A percentile compares a stretch with the other conserved stretches of the same genome.
These are phyloP conservation scores for Arizona elegans DNA, from an alignment of 2,113 vertebrate species.

Conservation along the genomic window DNA sequence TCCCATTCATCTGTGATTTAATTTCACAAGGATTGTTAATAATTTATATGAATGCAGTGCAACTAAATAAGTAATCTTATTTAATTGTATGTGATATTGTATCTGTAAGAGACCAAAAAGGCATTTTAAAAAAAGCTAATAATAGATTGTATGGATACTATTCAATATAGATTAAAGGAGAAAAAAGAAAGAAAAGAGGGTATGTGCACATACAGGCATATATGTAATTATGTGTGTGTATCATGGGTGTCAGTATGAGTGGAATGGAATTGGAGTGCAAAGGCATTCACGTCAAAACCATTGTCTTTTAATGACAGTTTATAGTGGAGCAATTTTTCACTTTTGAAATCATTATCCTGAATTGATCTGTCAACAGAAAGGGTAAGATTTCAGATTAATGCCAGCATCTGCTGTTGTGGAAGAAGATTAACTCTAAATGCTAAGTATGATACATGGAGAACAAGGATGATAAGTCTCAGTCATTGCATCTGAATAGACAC, in stretches of 20 bases:
- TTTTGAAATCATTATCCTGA: not conserved
- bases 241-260: not conserved
- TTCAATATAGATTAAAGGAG: not conserved
- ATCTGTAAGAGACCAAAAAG: not conserved
- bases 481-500: not conserved
- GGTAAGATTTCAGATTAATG: not conserved
- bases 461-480: not conserved
- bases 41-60: not conserved
- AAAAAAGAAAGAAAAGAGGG: not conserved
- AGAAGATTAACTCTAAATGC: not conserved
- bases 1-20: not conserved
- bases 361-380: not conserved
- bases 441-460: not conserved
- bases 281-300: not conserved
- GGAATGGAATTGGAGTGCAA: not conserved
- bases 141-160: not conserved
- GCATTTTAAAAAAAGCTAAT: not conserved
- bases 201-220: not conserved
- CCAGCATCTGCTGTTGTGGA: not conserved
- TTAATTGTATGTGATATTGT: not conserved
- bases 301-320: not conserved
- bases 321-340: not conserved
- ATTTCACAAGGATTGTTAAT: not conserved
- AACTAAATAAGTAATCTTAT: not conserved
- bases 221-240: not conserved